Evolutionary conservation across 2,888 invertebrate species (phyloP).

Genomic region (Aethes cnicana): DNA sequence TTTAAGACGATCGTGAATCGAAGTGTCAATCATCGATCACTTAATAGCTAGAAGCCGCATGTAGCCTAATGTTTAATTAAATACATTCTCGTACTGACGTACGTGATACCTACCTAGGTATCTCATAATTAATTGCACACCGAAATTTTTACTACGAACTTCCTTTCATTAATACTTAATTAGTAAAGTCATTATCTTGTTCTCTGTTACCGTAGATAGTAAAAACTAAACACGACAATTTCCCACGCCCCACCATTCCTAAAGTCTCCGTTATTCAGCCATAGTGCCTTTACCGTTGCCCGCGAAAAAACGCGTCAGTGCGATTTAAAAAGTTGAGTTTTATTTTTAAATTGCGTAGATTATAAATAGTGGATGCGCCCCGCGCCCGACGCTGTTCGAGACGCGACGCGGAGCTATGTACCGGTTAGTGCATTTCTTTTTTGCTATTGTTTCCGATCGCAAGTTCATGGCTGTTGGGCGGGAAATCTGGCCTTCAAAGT

Average conservation of each 20-base stretch:
- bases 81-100: too few relatives aligned
- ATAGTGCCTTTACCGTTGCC: slow-evolving; percentile 44
- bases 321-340: slow-evolving; percentile 40
- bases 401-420: slow-evolving; percentile 50
- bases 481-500: slow-evolving; percentile 2
- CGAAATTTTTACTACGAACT: not conserved
- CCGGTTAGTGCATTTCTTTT: slow-evolving; percentile 63
- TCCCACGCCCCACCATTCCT: slow-evolving; percentile 44
- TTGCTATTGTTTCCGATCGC: slow-evolving; percentile 36
- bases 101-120: too few relatives aligned
- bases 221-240: slow-evolving; percentile 16
- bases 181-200: slow-evolving; percentile 2
- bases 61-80: too few relatives aligned
- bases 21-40: too few relatives aligned
- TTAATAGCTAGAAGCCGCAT: too few relatives aligned
- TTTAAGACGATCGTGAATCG: too few relatives aligned
- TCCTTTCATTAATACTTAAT: not conserved
- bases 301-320: slow-evolving; percentile 51
- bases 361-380: slow-evolving; percentile 60
- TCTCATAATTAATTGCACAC: too few relatives aligned
- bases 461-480: slow-evolving; percentile 26
- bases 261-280: slow-evolving; percentile 33
- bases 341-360: slow-evolving; percentile 55
- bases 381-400: slow-evolving; percentile 49
- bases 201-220: slow-evolving; percentile 14